Evolutionary conservation across 2,113 vertebrate species (phyloP).

Genomic region (Syngnathus typhle): DNA sequence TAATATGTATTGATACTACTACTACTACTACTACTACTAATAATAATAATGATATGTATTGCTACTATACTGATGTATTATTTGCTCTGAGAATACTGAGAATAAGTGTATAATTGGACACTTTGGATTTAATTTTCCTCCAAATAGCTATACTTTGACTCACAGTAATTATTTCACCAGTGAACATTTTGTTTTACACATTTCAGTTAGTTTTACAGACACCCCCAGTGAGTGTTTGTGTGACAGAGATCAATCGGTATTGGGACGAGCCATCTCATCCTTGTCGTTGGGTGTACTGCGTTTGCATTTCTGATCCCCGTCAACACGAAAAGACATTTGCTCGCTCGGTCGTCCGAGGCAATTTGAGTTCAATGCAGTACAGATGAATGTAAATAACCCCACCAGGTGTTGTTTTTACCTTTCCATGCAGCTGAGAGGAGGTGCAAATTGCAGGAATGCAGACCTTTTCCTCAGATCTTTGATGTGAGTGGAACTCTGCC

Average conservation of each 20-base stretch:
- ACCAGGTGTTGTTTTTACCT: not conserved
- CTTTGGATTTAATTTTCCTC: too few relatives aligned
- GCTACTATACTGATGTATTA: too few relatives aligned
- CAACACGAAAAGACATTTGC: not conserved
- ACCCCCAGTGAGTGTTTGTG: too few relatives aligned
- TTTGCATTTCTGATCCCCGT: not conserved
- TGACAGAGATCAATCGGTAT: not conserved
- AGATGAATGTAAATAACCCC: not conserved
- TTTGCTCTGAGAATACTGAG: too few relatives aligned
- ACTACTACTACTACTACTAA: too few relatives aligned
- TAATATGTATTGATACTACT: too few relatives aligned
- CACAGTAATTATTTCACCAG: too few relatives aligned
- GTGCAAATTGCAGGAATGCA: not conserved
- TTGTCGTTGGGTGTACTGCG: not conserved
- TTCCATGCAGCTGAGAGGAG: not conserved
- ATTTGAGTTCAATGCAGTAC: not conserved
- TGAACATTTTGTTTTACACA: too few relatives aligned
- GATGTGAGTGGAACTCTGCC: not conserved
- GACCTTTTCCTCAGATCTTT: not conserved
- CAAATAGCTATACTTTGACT: not conserved
- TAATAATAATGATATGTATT: too few relatives aligned
- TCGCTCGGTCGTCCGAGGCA: not conserved
- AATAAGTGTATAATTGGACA: too few relatives aligned
- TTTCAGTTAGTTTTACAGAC: too few relatives aligned
- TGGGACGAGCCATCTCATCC: not conserved